These are phyloP conservation scores for Pycnonotus jocosus DNA, from an alignment of 2,113 vertebrate genomes.

Conservation along the genomic window DNA sequence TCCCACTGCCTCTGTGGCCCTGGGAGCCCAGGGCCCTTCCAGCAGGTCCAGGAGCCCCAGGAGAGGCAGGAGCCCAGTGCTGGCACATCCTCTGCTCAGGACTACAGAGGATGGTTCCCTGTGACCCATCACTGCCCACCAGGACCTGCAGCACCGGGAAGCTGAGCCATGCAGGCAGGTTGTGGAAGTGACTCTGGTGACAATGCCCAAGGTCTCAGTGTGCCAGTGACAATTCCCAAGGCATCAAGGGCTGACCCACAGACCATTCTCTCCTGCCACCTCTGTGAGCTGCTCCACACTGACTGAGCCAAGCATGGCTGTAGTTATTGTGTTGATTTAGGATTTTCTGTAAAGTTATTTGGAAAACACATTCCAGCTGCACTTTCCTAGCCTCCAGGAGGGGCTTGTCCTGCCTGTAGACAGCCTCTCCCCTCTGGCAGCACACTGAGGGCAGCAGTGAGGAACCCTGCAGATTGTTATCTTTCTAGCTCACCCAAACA, in stretches of 20 bases:
- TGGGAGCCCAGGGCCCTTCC: not conserved
- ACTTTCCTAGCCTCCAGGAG: not conserved
- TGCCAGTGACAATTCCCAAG: not conserved
- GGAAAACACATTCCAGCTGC: not conserved
- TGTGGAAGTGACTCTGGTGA: not conserved
- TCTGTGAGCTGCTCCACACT: not conserved
- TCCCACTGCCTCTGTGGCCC: fast-evolving
- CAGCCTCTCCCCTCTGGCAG: not conserved
- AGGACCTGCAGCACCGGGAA: fast-evolving
- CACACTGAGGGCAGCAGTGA: not conserved
- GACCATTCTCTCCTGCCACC: not conserved
- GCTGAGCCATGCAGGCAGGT: not conserved
- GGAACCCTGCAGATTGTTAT: not conserved
- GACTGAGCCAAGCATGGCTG: not conserved
- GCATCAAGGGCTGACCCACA: not conserved
- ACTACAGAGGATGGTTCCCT: fast-evolving
- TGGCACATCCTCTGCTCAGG: not conserved
- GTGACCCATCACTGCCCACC: fast-evolving
- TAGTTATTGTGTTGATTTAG: not conserved
- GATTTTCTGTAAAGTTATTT: not conserved
- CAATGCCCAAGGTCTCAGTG: not conserved
- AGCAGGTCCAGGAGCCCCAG: not conserved
- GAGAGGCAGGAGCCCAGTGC: not conserved
- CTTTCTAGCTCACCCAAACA: not conserved
- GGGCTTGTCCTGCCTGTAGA: not conserved